Base-by-base conservation (phyloP, 92 coral and sea anemone genomes). In the Phenganax marumi region DNA sequence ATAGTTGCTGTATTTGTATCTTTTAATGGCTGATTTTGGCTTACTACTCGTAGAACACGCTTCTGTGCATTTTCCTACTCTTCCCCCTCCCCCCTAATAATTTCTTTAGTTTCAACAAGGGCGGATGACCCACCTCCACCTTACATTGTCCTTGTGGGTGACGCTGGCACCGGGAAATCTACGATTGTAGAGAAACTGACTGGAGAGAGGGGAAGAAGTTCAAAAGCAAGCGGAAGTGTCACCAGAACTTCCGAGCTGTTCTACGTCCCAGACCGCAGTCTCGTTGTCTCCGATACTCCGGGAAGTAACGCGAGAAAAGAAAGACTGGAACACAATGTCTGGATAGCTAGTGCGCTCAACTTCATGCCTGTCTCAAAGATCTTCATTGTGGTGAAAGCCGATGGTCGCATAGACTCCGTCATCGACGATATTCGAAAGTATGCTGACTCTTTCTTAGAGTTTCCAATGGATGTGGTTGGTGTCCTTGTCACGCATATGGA, bases 401-500 rank as follows among this genome's bases (percentile, higher is more conserved):
- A 86, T 0, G 64, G 71, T 25, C 89, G 89, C 11, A 86, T 86
- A 33, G 86, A 73, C 71, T 54, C 13, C 64, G 86, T 81, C 80
- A 84, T 81, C 76, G 83, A 73, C 68, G 75, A 81, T 72, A 82
- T 49, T 81, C 89, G 89, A 73, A 86, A 86, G 17, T 81, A 86
- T 63, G 87, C 89, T 19, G 89, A 86, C 73, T 51, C 55, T 39
- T 86, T 81, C 19, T 52, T 86, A 50, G 89, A 68, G 11, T 86
- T 86, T 22, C 89, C 89, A 0, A 70, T 86, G 81, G 86, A 80
- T 52, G 76, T 86, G 63, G 81, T 86, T 0, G 89, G 62, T 11
- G 89, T 86, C 60, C 89, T 86, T 47, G 89, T 86, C 77, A 86
- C 89, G 47, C 89, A 86, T 33, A 86, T 86, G 89, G 89, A 86